A percentile compares a stretch with the other conserved stretches of the same genome.
These are phyloP conservation scores for Listronotus oregonensis DNA, from an alignment of 1,140 invertebrate species.

Conservation along the genomic window DNA sequence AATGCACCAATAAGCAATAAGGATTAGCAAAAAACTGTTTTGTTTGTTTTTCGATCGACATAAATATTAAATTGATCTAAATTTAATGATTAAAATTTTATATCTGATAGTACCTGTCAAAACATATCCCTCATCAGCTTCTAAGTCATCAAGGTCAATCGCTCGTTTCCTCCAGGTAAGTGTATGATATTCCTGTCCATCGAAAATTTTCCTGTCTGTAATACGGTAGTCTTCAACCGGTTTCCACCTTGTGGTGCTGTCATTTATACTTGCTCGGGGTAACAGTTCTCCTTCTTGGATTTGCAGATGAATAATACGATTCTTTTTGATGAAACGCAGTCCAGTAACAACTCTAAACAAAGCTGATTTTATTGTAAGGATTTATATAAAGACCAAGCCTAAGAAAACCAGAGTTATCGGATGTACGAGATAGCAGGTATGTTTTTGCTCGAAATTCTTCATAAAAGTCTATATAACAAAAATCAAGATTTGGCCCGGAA, in stretches of 20 bases:
- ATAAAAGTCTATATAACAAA: too few species aligned
- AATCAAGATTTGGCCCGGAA: too few species aligned
- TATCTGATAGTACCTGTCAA: slow-evolving; percentile 68
- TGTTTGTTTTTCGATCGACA: too few species aligned
- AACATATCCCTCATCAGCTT: slow-evolving; percentile 60
- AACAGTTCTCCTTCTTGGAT: slow-evolving; percentile 72
- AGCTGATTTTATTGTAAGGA: too few species aligned
- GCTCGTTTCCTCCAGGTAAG: slow-evolving; percentile 72
- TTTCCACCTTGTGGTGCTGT: slow-evolving; percentile 65
- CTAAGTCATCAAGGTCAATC: slow-evolving; percentile 78
- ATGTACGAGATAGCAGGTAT: too few species aligned
- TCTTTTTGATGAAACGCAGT: slow-evolving; percentile 69
- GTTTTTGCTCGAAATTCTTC: too few species aligned
- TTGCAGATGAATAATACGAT: slow-evolving; percentile 76
- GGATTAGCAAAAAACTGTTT: too few species aligned
- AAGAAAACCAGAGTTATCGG: too few species aligned
- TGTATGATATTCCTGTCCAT: slow-evolving; percentile 70
- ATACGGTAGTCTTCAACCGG: slow-evolving; percentile 66
- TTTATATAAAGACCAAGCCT: too few species aligned
- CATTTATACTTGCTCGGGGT: slow-evolving; percentile 66
- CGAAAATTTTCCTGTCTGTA: slow-evolving; percentile 55
- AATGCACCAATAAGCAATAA: too few species aligned
- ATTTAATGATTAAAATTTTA: too few species aligned
- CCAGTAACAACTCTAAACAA: slow-evolving; percentile 74
- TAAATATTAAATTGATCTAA: too few species aligned